Conservation (phyloP, 2,888 invertebrate genomes). For the Temnothorax rugatulus region DNA sequence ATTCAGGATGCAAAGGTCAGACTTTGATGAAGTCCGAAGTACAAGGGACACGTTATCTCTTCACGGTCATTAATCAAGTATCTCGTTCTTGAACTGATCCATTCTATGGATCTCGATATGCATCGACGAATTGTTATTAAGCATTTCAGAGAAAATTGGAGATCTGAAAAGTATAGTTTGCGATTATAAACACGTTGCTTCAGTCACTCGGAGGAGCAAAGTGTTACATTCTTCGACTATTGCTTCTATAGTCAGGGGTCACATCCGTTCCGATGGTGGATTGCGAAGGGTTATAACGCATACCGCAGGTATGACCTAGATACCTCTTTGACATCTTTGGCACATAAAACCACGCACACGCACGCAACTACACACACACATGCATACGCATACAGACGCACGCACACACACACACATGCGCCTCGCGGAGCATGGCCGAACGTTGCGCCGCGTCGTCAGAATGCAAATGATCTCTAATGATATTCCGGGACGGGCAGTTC, state of each 20-base stretch:
- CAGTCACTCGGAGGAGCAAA: background rate
- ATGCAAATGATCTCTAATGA: conserved; percentile 1
- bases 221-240: background rate
- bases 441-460: background rate
- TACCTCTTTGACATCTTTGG: conserved; percentile 13
- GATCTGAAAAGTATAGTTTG: background rate
- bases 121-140: background rate
- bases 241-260: too few species aligned
- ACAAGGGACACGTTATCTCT: background rate
- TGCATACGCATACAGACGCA: background rate
- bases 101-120: background rate
- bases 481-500: too few species aligned
- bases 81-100: background rate
- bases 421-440: background rate
- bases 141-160: background rate
- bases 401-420: background rate
- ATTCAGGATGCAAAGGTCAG: background rate
- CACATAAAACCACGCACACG: background rate
- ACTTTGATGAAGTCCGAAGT: background rate
- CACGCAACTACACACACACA: too few species aligned
- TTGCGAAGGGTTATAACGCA: background rate
- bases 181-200: too few species aligned
- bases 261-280: too few species aligned
- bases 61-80: background rate
- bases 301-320: conserved; percentile 21